Evolutionary conservation across 2,797 vertebrate species (phyloP), one percentile per base, ranked within the genome.

Genomic region (Xerus rutilus): DNA sequence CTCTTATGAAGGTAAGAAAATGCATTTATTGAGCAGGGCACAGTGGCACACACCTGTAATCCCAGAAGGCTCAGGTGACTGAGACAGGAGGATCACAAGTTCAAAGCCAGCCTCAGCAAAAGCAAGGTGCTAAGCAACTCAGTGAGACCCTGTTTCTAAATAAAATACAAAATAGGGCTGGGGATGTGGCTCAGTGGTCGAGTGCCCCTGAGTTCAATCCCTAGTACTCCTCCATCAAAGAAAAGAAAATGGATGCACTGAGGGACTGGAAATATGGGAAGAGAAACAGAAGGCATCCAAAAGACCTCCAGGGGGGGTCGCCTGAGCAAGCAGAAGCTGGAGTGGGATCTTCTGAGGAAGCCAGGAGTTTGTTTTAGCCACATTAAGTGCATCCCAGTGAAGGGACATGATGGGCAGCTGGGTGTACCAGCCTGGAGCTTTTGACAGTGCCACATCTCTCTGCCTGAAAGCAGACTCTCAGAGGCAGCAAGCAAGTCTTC

Each of bases 321-420:
- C 8, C 52, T 47, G 32, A 88, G 79, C 88, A 78, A 21, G 18
- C 25, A 17, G 14, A 86, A 92, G 76, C 73, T 21, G 45, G 14
- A n/a, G n/a, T 0, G 1, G 35, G 12, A 4, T 74, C 23, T 91
- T 32, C 72, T 57, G 15, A 43, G 49, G 30, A 62, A 43, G 12
- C 30, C 3, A 21, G 67, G 65, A 76, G 18, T 32, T 49, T 35
- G 35, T 35, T 21, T 49, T 18, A 72, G n/a, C 35, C 28, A 7
- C 1, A 7, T 23, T 23, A 23, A 28, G 6, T 43, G 25, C 62
- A n/a, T 4, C 45, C n/a, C 5, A 0, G 59, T 1, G 23, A 32
- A 23, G 13, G 30, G 15, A 35, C 9, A 1, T 7, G 15, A 18
- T 23, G 25, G 17, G 43, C 39, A 15, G 28, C 14, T 3, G 21